Percentiles rank a stretch among this genome's conserved stretches.
phyloP scores from a whole-genome alignment of 2,888 invertebrate species.

The Erebia ligea region DNA sequence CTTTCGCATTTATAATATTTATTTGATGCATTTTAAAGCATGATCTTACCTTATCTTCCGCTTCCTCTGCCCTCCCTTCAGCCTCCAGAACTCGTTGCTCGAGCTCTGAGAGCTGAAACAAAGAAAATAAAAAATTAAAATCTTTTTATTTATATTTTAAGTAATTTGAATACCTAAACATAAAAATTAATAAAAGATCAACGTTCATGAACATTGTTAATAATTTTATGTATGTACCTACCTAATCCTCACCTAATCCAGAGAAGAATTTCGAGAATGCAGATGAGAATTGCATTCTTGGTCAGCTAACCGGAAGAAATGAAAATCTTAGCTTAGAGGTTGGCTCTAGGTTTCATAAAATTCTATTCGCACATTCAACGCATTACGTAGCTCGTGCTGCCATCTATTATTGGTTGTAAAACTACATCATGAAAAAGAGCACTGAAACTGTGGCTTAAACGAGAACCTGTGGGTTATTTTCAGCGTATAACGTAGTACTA shows the following conservation, averaged over 20 bases:
- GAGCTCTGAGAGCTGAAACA: slow-evolving; percentile 95
- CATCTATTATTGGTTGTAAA: slow-evolving; percentile 52
- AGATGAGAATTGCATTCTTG: slow-evolving; percentile 28
- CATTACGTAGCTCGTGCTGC: slow-evolving; percentile 51
- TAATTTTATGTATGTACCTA: background rate
- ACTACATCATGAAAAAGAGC: slow-evolving; percentile 20
- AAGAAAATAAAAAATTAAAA: slow-evolving; percentile 41
- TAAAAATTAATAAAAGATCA: background rate
- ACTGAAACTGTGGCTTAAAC: slow-evolving; percentile 35
- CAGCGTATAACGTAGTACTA: slow-evolving; percentile 45
- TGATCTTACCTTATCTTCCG: slow-evolving; percentile 94
- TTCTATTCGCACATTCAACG: slow-evolving; percentile 8
- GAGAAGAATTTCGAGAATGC: slow-evolving; percentile 2
- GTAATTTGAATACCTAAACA: background rate
- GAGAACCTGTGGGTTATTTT: slow-evolving; percentile 40
- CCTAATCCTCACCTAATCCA: slow-evolving; percentile 7
- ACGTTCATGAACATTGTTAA: background rate
- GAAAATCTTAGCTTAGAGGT: slow-evolving; percentile 11
- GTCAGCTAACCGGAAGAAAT: slow-evolving; percentile 18
- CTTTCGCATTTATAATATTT: no score
- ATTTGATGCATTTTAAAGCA: background rate
- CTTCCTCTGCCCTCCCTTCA: slow-evolving; percentile 95
- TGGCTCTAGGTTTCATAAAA: slow-evolving; percentile 8
- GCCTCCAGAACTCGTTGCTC: slow-evolving; percentile 96
- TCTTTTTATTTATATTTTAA: no score